Percentiles rank a stretch among this genome's conserved stretches.
Evolutionary conservation across 1,140 invertebrate species (phyloP).

Genomic region (Pachyrhynchus sulphureomaculatus): DNA sequence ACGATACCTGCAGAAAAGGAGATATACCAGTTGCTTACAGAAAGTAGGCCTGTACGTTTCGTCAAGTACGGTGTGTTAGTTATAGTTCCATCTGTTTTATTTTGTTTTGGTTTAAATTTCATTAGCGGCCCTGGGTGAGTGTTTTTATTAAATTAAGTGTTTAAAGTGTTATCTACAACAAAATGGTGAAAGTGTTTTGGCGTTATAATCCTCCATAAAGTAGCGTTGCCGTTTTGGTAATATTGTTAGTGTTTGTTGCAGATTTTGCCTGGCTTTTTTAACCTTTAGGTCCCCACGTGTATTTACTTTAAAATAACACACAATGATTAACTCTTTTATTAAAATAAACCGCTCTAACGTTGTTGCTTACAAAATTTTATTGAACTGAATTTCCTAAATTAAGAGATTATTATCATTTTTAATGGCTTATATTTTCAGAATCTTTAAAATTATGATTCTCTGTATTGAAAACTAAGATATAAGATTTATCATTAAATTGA

Average conservation of each 20-base stretch:
- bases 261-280: too few relatives aligned
- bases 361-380: too few relatives aligned
- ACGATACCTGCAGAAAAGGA: constrained; percentile 28
- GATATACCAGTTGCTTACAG: constrained; percentile 44
- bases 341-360: too few relatives aligned
- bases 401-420: too few relatives aligned
- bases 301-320: too few relatives aligned
- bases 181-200: neutral
- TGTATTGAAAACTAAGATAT: too few relatives aligned
- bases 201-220: neutral
- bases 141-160: constrained; percentile 3
- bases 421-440: too few relatives aligned
- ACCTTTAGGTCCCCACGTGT: too few relatives aligned
- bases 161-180: neutral
- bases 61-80: constrained; percentile 4
- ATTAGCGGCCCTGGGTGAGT: constrained; percentile 46
- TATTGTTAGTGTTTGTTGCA: neutral
- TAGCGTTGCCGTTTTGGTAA: neutral
- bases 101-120: constrained; percentile 28
- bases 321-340: too few relatives aligned
- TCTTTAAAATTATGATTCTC: too few relatives aligned
- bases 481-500: too few relatives aligned
- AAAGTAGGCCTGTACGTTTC: constrained; percentile 42
- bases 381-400: too few relatives aligned
- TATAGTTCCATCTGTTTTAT: constrained; percentile 6